phyloP scores from a whole-genome alignment of 2,888 invertebrate species.

The Scrobipalpa atriplicella region DNA sequence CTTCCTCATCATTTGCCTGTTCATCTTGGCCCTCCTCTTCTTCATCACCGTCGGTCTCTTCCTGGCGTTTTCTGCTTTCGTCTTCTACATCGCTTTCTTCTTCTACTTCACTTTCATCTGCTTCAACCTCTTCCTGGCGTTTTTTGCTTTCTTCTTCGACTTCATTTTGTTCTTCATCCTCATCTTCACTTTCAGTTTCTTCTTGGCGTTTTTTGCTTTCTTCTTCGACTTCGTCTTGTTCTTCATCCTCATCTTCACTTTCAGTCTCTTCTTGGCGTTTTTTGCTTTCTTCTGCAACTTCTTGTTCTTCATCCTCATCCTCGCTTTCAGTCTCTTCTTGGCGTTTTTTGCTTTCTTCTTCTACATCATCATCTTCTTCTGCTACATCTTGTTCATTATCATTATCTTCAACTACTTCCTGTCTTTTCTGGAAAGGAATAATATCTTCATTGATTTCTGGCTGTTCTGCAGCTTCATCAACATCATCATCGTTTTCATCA shows the following conservation, averaged over 20 bases:
- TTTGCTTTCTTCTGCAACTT: not conserved
- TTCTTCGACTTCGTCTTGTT: not conserved
- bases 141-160: not conserved
- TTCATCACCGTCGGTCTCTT: no score
- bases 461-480: not conserved
- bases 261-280: no score
- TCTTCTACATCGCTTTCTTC: not conserved
- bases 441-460: not conserved
- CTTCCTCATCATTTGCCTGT: not conserved
- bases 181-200: not conserved
- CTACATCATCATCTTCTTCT: not conserved
- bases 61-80: no score
- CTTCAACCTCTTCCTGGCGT: not conserved
- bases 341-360: not conserved
- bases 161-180: not conserved
- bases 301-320: not conserved
- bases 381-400: not conserved
- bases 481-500: not conserved
- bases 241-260: not conserved
- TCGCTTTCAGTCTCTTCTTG: not conserved
- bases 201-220: not conserved
- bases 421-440: conserved; percentile 1
- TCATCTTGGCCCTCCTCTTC: not conserved
- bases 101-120: not conserved
- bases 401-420: not conserved